Evolutionary conservation across 37 sponge, comb jelly and placozoan genomes (phyloP).

Genomic region (Corticium candelabrum): DNA sequence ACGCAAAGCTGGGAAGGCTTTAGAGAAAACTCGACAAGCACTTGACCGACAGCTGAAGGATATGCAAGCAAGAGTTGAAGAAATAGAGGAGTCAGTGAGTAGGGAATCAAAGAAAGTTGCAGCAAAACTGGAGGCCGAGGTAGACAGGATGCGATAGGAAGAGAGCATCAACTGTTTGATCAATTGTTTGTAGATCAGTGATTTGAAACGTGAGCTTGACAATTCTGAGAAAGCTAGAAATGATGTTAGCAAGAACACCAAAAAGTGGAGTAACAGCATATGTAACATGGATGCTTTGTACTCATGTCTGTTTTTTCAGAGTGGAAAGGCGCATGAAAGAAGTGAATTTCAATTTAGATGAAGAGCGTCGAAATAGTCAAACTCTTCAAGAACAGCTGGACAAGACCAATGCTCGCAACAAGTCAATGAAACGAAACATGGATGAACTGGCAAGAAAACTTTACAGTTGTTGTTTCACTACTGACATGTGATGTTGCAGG

Average conservation of each 20-base stretch:
- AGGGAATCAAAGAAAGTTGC: background rate
- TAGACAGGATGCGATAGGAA: background rate
- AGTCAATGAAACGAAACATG: background rate
- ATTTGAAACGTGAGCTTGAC: background rate
- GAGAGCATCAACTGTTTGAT: background rate
- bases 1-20: background rate
- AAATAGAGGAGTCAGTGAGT: background rate
- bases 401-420: background rate
- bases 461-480: background rate
- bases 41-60: background rate
- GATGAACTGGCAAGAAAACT: background rate
- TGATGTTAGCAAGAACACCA: background rate
- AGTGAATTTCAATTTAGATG: background rate
- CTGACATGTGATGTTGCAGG: background rate
- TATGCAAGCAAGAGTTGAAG: background rate
- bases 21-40: background rate
- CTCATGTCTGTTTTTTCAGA: background rate
- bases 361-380: background rate
- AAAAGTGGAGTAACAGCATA: background rate
- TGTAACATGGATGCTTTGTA: background rate
- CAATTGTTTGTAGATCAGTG: background rate
- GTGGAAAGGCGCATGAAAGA: background rate
- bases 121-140: slow-evolving; percentile 1
- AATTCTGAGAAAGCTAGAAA: background rate
- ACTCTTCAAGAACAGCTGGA: background rate